Conservation (phyloP, 2,888 invertebrate genomes). For the Cheilosia vernalis region DNA sequence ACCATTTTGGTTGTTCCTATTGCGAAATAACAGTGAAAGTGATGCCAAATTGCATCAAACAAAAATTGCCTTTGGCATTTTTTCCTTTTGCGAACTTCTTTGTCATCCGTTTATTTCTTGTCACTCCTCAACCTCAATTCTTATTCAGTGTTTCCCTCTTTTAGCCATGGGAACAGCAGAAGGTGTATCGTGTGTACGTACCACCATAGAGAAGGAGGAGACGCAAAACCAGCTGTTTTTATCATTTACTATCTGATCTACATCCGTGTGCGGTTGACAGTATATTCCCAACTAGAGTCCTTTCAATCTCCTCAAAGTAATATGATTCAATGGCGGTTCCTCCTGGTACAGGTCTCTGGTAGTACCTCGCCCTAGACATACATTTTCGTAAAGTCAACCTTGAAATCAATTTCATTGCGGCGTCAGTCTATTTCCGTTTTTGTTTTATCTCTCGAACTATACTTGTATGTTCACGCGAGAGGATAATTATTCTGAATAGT, state of each 20-base stretch:
- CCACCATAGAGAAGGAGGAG: not conserved
- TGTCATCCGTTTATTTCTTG: too few relatives aligned
- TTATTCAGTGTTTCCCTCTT: too few relatives aligned
- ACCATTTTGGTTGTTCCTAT: too few relatives aligned
- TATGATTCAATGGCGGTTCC: not conserved
- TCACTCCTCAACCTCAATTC: too few relatives aligned
- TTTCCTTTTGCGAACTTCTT: too few relatives aligned
- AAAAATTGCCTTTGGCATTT: too few relatives aligned
- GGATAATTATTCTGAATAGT: conserved; percentile 49
- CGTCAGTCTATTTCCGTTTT: conserved; percentile 6
- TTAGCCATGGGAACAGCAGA: too few relatives aligned
- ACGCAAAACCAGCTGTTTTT: conserved; percentile 1
- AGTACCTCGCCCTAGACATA: conserved; percentile 39
- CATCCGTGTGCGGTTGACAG: not conserved
- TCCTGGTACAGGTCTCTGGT: too few relatives aligned
- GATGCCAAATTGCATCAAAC: too few relatives aligned
- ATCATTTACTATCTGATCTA: not conserved
- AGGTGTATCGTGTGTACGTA: not conserved
- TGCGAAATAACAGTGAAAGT: too few relatives aligned
- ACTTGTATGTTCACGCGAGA: conserved; percentile 40
- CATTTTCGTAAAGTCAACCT: conserved; percentile 39
- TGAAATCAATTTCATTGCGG: conserved; percentile 45
- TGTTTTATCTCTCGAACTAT: not conserved
- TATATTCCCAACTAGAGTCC: not conserved
- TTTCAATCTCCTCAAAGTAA: not conserved